Base-by-base conservation (phyloP, 2,888 invertebrate genomes). In the Neocrepidodera transversa region DNA sequence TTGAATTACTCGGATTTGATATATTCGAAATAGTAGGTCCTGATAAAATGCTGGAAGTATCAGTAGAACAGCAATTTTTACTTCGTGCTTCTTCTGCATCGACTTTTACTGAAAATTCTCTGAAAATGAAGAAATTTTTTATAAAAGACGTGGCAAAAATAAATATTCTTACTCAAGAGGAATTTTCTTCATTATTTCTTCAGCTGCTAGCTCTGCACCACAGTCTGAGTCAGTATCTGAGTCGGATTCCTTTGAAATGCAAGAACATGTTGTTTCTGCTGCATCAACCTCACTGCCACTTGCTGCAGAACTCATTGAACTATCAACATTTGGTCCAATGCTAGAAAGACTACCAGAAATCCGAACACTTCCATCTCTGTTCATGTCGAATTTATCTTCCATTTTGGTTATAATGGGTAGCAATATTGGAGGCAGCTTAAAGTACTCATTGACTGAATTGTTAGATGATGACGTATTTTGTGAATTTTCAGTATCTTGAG, bases 381-480 rank as follows among this genome's bases (percentile, higher is more conserved):
- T 14, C 2, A 3, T 13, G 7, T 43, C 71, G 28, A 60, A 67
- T 60, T 71, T 75, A 57, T 75, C 72, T 76, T 86, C 85, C 69
- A 89, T 77, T 62, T 85, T 86, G 65, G 86, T 85, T 63, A 89
- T 85, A 55, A 88, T 87, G 23, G 89, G 89, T 30, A 87, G 79
- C 67, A 89, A 78, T 73, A 91, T 89, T 2, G 90, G 90, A 6
- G 91, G 89, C 40, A 90, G 78, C 73, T 87, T 82, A 68, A 87
- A 80, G 57, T 78, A 79, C 65, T 87, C 87, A 68, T 84, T 84
- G 64, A 83, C 83, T 18, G 72, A 72, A 54, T 64, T 65, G 17
- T 73, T 74, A 1, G 84, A 84, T 0, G 85, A 84, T 1, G 84
- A 84, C 4, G 85, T 85, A 10, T 85, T 85, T 71, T 84, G 82